Percentiles rank a stretch among this genome's conserved stretches.
Conservation (phyloP, 2,888 invertebrate genomes). For the Drosophila kuntzei region DNA sequence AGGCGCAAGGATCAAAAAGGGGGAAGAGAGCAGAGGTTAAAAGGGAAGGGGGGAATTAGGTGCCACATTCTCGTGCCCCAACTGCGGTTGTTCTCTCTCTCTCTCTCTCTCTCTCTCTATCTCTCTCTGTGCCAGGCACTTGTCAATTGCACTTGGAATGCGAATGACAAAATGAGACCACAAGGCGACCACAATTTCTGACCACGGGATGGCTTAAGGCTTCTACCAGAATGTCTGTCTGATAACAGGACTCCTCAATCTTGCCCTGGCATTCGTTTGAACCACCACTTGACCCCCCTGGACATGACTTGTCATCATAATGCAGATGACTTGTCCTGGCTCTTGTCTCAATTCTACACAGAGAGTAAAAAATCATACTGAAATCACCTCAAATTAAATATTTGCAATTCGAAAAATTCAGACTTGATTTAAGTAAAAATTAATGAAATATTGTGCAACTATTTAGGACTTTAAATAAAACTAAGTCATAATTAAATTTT, state of each 20-base stretch:
- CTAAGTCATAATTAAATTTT: too few species aligned
- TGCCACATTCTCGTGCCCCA: conserved; percentile 23
- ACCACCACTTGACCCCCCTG: background rate
- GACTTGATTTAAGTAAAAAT: too few species aligned
- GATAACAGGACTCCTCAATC: conserved; percentile 1
- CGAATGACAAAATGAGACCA: conserved; percentile 34
- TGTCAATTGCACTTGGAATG: conserved; percentile 56
- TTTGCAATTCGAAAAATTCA: background rate
- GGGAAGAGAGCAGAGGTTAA: too few species aligned
- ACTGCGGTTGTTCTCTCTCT: conserved; percentile 29
- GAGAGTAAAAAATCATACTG: background rate
- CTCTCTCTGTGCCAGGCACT: conserved; percentile 30
- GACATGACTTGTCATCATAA: background rate
- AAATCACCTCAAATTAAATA: background rate
- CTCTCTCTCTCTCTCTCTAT: conserved; percentile 8
- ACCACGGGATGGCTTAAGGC: conserved; percentile 19
- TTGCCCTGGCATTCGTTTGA: conserved; percentile 8
- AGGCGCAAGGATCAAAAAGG: background rate
- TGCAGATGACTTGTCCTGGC: conserved; percentile 27
- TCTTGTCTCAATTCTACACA: conserved; percentile 1
- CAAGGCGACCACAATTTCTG: conserved; percentile 32
- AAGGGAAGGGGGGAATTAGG: background rate
- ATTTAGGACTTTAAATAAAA: too few species aligned
- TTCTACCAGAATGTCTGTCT: conserved; percentile 2
- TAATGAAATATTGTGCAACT: too few species aligned